Conservation (phyloP, 2,113 vertebrate genomes). For the Myotis brandtii region DNA sequence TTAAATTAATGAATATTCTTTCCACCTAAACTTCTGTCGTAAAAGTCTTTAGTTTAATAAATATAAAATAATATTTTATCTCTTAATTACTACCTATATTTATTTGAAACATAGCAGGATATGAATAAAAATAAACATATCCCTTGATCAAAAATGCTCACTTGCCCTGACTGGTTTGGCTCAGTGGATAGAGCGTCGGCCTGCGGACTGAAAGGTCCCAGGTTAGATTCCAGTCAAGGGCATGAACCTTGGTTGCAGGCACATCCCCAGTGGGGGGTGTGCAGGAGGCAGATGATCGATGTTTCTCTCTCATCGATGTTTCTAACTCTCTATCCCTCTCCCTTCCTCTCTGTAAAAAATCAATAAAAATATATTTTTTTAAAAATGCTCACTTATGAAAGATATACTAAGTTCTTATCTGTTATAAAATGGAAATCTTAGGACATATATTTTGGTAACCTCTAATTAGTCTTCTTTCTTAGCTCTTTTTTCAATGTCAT, state of each 20-base stretch:
- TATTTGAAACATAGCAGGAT: neutral
- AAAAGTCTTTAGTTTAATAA: constrained; percentile 60
- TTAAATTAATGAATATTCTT: constrained; percentile 60
- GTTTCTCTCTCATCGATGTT: too few species aligned
- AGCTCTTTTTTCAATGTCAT: neutral
- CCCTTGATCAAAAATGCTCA: constrained; percentile 28
- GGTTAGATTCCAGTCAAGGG: too few species aligned
- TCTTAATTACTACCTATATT: constrained; percentile 25
- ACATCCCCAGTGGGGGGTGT: too few species aligned
- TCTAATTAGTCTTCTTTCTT: neutral
- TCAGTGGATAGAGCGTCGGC: too few species aligned
- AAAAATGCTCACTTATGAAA: constrained; percentile 40
- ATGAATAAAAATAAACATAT: constrained; percentile 40
- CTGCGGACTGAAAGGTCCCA: too few species aligned
- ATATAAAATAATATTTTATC: constrained; percentile 52
- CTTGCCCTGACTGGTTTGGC: neutral
- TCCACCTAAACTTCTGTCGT: neutral
- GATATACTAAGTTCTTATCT: constrained; percentile 1
- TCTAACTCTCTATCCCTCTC: too few species aligned
- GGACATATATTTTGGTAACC: neutral
- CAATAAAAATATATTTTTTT: too few species aligned
- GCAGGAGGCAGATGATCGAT: too few species aligned
- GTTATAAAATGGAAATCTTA: constrained; percentile 8
- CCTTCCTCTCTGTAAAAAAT: too few species aligned
- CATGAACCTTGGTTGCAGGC: too few species aligned